Evolutionary conservation across 2,113 vertebrate genomes (phyloP).

Genomic region (Mus musculus): DNA sequence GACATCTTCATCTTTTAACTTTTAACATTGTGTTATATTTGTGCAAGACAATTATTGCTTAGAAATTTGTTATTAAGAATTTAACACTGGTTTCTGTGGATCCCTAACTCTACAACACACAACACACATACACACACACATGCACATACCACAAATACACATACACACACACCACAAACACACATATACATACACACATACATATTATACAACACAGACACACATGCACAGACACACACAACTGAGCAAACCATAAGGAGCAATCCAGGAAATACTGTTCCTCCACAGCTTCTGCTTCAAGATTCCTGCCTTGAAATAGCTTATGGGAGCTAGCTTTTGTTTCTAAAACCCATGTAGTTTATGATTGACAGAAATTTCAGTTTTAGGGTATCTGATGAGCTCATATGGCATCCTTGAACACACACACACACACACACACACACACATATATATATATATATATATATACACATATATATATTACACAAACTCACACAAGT

Average conservation of each 20-base stretch:
- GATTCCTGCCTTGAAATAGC: too few species aligned
- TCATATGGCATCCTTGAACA: background rate
- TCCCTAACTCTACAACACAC: accelerated
- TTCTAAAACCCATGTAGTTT: background rate
- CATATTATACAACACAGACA: too few species aligned
- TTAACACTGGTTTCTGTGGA: background rate
- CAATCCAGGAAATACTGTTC: too few species aligned
- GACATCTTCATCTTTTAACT: background rate
- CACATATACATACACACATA: too few species aligned
- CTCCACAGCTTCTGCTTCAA: too few species aligned
- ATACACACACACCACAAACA: background rate
- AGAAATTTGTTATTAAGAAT: background rate
- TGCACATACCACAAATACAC: background rate
- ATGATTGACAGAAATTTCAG: background rate
- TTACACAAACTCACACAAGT: background rate
- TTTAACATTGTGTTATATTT: background rate
- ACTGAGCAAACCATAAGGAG: too few species aligned
- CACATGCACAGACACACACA: too few species aligned
- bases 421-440: too few species aligned
- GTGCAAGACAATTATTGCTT: background rate
- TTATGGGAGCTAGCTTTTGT: background rate
- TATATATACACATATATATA: background rate
- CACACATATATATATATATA: background rate
- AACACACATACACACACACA: accelerated
- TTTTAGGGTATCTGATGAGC: background rate